Base-by-base conservation (phyloP, 2,888 invertebrate species). In the Lamellibrachia columna region DNA sequence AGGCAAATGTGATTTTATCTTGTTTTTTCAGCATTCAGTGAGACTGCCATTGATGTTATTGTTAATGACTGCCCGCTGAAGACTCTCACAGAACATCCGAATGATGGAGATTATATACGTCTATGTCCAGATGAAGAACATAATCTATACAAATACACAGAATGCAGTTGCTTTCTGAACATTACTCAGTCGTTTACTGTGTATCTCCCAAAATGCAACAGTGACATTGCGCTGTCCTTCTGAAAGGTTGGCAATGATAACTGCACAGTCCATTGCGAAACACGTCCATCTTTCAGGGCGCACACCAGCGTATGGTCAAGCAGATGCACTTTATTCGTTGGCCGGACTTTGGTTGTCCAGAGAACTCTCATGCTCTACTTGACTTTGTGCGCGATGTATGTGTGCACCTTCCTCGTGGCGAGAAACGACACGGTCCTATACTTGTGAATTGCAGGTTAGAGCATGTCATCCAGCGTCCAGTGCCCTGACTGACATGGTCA, bases 301-400 rank as follows among this genome's bases (percentile, higher is more conserved):
- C 95, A 92, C 96, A 55, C 7, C 55, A 92, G 91, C 55, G 93
- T n/a, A 92, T 94, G 60, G 97, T 98, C 40, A 97, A 97, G 52
- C 98, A 98, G 96, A 97, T 98, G 95, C 98, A 98, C 95, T 98
- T 97, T 95, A 97, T 97, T 94, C 97, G 97, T 93, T 98, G 98
- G 98, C 98, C 98, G 11, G 98, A 98, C 96, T 98, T 98, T 95
- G 98, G 97, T 52, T 97, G 97, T 97, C 98, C 96, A 6, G 97
- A 97, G 93, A 97, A 97, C 93, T 97, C 97, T 92, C 97, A 97
- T 94, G 96, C 97, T 91, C 97, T 98, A 96, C 96, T 98, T 9
- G 97, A 97, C 93, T 98, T 98, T 95, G 97, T 97, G 92, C 96
- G 97, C 95, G 96, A 97, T 92, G 97, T 97, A 93, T 96, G 97